phyloP scores from a whole-genome alignment of 2,113 vertebrate species.

The Heterochromis multidens region DNA sequence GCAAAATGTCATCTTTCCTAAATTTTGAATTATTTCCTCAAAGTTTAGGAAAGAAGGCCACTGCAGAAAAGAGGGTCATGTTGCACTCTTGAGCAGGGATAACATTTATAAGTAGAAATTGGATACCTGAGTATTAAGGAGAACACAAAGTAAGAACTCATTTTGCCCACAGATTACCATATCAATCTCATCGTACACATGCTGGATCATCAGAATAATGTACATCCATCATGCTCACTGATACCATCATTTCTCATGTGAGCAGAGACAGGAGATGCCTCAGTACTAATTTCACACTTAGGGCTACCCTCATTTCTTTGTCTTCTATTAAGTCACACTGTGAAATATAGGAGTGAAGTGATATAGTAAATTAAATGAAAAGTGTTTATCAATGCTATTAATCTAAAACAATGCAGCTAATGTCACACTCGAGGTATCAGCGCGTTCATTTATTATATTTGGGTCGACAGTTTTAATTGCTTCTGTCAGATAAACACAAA shows the following conservation, averaged over 20 bases:
- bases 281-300: constrained; percentile 62
- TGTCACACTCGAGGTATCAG: background rate
- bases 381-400: constrained; percentile 30
- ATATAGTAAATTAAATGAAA: constrained; percentile 49
- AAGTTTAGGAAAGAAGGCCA: background rate
- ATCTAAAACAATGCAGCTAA: constrained; percentile 28
- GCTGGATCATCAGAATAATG: constrained; percentile 37
- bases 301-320: constrained; percentile 30
- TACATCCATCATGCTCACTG: constrained; percentile 42
- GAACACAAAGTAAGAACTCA: background rate
- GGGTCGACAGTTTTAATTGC: constrained; percentile 26
- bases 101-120: background rate
- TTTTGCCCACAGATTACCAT: constrained; percentile 10
- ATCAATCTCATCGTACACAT: constrained; percentile 30
- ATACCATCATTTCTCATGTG: constrained; percentile 20
- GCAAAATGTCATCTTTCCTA: background rate
- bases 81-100: background rate
- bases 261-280: constrained; percentile 4
- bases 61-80: background rate
- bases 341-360: constrained; percentile 29
- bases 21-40: background rate
- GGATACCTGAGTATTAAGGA: background rate
- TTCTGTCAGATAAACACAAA: background rate
- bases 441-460: constrained; percentile 14
- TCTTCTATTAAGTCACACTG: constrained; percentile 24